phyloP scores from a whole-genome alignment of 2,113 vertebrate species.

The Montifringilla adamsi region DNA sequence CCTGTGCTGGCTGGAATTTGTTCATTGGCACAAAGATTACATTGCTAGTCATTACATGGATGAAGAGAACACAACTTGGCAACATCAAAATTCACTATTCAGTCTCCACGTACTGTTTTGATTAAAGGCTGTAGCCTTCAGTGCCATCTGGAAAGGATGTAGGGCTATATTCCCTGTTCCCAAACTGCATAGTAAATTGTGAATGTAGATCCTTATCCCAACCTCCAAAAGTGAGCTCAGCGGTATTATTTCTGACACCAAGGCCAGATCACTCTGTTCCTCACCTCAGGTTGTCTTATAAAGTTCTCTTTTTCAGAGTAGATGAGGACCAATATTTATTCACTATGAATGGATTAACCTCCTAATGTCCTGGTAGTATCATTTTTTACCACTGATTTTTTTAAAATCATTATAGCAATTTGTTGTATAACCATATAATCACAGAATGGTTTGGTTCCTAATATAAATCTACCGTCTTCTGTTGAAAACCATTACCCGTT shows the following conservation, averaged over 20 bases:
- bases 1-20: not conserved
- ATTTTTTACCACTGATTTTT: not conserved
- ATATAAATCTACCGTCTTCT: not conserved
- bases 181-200: not conserved
- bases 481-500: not conserved
- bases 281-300: not conserved
- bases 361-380: not conserved
- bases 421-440: not conserved
- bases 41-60: not conserved
- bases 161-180: not conserved
- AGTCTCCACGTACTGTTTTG: not conserved
- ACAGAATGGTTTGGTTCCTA: not conserved
- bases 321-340: not conserved
- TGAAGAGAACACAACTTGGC: not conserved
- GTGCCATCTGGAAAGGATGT: not conserved
- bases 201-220: not conserved
- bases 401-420: not conserved
- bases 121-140: not conserved
- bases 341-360: not conserved
- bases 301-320: not conserved
- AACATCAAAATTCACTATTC: not conserved
- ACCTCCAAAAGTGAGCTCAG: not conserved
- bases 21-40: not conserved
- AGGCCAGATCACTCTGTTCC: not conserved
- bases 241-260: not conserved